Evolutionary conservation across 2,888 invertebrate genomes (phyloP).

Genomic region (Hymenopus coronatus): DNA sequence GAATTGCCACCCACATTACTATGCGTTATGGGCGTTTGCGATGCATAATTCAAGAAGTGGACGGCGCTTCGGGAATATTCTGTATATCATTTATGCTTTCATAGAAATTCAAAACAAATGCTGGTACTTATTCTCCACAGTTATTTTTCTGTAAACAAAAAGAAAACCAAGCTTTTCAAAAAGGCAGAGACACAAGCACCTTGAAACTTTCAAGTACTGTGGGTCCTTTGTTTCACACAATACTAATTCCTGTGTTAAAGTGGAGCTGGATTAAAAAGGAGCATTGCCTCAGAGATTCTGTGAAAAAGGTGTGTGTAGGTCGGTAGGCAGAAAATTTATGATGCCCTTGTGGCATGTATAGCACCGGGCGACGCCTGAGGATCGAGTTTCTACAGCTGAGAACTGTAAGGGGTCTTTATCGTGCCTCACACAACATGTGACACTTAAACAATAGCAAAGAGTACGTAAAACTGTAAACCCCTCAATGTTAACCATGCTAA

Average conservation of each 20-base stretch:
- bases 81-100: no score
- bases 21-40: no score
- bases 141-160: no score
- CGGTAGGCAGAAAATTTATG: not conserved
- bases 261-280: not conserved
- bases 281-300: not conserved
- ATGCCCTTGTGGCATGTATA: not conserved
- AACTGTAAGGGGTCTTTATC: not conserved
- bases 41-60: no score
- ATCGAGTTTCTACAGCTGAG: not conserved
- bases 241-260: not conserved
- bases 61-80: no score
- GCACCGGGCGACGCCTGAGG: not conserved
- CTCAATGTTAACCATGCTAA: not conserved
- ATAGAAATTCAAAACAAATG: no score
- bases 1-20: no score
- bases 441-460: not conserved
- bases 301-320: not conserved
- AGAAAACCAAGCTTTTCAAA: no score
- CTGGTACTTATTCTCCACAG: no score
- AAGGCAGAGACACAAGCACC: no score
- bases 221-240: not conserved
- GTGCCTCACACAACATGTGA: not conserved
- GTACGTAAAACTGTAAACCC: not conserved
- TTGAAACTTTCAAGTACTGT: not conserved